phyloP scores from a whole-genome alignment of 2,797 vertebrate genomes.

The Pipistrellus kuhlii region DNA sequence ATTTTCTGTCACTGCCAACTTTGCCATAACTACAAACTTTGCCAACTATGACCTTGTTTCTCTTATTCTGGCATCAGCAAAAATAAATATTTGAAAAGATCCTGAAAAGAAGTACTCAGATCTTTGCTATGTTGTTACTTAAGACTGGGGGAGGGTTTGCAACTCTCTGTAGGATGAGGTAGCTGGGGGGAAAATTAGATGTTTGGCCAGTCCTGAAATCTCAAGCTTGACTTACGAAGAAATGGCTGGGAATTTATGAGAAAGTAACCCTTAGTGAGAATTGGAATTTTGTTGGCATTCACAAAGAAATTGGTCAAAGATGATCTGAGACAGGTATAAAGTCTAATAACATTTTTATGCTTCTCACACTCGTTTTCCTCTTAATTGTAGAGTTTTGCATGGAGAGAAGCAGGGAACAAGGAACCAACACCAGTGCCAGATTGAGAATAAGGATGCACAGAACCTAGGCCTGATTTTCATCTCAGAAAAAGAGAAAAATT shows the following conservation, averaged over 20 bases:
- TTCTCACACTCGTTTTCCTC: not conserved
- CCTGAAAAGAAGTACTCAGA: not conserved
- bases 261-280: not conserved
- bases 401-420: not conserved
- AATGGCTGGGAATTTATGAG: not conserved
- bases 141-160: not conserved
- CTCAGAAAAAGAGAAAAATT: not conserved
- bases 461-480: not conserved
- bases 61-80: not conserved
- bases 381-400: not conserved
- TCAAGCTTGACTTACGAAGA: not conserved
- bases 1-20: not conserved
- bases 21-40: not conserved
- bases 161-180: not conserved
- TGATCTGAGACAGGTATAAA: not conserved
- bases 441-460: not conserved
- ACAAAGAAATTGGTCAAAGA: not conserved
- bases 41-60: conserved; percentile 3
- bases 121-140: not conserved
- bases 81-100: not conserved
- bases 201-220: conserved; percentile 7
- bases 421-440: not conserved
- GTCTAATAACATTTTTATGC: not conserved
- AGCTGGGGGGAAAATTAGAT: not conserved
- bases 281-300: not conserved